Conservation (phyloP, 2,113 vertebrate species). For the Cyprinodon tularosa region DNA sequence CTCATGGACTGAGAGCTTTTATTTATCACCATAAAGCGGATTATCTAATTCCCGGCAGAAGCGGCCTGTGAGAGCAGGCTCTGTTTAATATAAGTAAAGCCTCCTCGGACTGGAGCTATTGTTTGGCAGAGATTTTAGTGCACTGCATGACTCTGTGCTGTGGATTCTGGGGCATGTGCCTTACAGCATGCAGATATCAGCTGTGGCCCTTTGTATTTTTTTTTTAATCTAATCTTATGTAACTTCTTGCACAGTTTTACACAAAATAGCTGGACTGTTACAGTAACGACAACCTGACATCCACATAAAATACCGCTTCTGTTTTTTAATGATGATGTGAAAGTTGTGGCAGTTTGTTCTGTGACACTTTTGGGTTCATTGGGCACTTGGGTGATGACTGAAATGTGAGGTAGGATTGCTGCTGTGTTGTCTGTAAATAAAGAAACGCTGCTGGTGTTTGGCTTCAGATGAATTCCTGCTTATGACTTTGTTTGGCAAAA, state of each 20-base stretch:
- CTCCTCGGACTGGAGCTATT: conserved; percentile 51
- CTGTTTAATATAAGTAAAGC: conserved; percentile 68
- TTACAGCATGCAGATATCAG: conserved; percentile 19
- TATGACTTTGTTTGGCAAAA: neutral
- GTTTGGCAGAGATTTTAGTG: conserved; percentile 39
- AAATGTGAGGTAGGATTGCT: conserved; percentile 10
- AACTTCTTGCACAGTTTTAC: neutral
- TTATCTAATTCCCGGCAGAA: conserved; percentile 50
- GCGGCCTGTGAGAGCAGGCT: conserved; percentile 27
- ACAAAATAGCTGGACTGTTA: neutral
- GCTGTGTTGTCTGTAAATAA: neutral
- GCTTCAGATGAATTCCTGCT: conserved; percentile 25
- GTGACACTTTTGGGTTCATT: neutral
- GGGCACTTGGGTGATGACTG: neutral
- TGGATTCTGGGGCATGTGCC: conserved; percentile 36
- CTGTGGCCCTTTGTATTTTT: neutral
- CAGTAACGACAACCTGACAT: neutral
- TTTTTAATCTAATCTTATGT: conserved; percentile 12
- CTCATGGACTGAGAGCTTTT: conserved; percentile 26
- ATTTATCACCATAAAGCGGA: conserved; percentile 66
- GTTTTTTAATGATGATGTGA: neutral
- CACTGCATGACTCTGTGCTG: conserved; percentile 53
- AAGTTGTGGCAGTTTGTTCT: neutral
- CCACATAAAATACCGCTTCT: neutral
- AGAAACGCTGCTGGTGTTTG: conserved; percentile 13